Percentiles rank a stretch among this genome's conserved stretches.
Evolutionary conservation across 2,888 invertebrate species (phyloP).

Genomic region (Invenusta paracnida): DNA sequence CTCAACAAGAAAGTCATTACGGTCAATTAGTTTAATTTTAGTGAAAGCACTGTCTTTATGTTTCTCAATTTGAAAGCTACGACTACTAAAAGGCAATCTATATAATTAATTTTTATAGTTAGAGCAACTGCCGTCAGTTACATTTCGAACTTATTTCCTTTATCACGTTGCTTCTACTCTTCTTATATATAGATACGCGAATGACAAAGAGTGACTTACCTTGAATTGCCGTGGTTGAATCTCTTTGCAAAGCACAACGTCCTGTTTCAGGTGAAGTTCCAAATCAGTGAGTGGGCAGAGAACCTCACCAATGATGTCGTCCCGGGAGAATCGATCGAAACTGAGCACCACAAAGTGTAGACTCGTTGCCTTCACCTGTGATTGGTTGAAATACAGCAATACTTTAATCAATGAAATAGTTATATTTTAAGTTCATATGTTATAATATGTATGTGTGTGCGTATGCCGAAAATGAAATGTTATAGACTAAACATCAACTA

Average conservation of each 20-base stretch:
- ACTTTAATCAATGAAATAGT: constrained; percentile 59
- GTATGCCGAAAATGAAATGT: too few species aligned
- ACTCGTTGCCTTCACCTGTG: constrained; percentile 62
- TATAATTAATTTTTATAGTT: neutral
- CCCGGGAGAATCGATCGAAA: constrained; percentile 93
- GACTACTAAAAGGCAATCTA: neutral
- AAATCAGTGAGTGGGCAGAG: constrained; percentile 66
- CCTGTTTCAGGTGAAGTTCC: constrained; percentile 60
- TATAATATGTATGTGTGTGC: too few species aligned
- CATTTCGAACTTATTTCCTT: neutral
- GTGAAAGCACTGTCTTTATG: too few species aligned
- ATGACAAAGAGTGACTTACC: too few species aligned
- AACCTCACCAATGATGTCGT: constrained; percentile 95
- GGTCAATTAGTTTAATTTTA: too few species aligned
- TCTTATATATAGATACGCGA: constrained; percentile 45
- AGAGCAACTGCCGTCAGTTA: neutral
- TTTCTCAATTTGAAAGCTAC: too few species aligned
- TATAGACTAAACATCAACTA: too few species aligned
- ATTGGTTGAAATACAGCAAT: constrained; percentile 66
- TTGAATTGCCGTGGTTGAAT: constrained; percentile 87
- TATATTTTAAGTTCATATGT: too few species aligned
- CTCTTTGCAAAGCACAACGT: constrained; percentile 68
- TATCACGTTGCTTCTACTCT: neutral
- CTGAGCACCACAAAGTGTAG: constrained; percentile 64
- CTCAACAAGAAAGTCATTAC: too few species aligned